Evolutionary conservation across 2,113 vertebrate species (phyloP).

Genomic region (Ibidorhyncha struthersii): DNA sequence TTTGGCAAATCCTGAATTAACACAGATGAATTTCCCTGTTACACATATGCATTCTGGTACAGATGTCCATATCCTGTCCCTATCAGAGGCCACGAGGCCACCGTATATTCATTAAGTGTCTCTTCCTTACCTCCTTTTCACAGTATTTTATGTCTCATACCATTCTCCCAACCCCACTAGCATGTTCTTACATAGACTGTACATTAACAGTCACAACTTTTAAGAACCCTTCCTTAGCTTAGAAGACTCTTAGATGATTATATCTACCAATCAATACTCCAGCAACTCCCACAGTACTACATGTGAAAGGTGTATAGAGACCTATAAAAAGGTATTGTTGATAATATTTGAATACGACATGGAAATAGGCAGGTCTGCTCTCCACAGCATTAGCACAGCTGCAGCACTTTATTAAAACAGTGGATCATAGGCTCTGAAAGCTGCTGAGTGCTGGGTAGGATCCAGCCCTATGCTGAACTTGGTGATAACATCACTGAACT

Average conservation of each 20-base stretch:
- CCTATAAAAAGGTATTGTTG: background rate
- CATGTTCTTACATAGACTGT: background rate
- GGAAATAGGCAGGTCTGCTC: background rate
- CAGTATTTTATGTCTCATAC: background rate
- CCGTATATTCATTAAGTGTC: background rate
- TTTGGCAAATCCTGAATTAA: background rate
- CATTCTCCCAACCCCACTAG: background rate
- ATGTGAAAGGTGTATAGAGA: background rate
- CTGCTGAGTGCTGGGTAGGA: background rate
- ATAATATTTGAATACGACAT: background rate
- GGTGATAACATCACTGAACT: background rate
- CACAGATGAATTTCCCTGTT: background rate
- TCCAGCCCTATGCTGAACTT: background rate
- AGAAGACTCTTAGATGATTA: background rate
- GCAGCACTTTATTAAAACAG: background rate
- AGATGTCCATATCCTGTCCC: background rate
- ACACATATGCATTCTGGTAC: background rate
- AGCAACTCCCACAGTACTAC: accelerated
- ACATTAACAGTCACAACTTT: background rate
- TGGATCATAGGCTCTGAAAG: background rate
- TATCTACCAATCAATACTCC: background rate
- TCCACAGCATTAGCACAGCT: background rate
- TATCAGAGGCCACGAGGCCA: background rate
- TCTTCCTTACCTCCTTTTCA: background rate
- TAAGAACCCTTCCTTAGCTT: background rate